Evolutionary conservation across 2,797 vertebrate species (phyloP), one percentile per base, ranked within the genome.

Genomic region (Sebastes wilsoni): DNA sequence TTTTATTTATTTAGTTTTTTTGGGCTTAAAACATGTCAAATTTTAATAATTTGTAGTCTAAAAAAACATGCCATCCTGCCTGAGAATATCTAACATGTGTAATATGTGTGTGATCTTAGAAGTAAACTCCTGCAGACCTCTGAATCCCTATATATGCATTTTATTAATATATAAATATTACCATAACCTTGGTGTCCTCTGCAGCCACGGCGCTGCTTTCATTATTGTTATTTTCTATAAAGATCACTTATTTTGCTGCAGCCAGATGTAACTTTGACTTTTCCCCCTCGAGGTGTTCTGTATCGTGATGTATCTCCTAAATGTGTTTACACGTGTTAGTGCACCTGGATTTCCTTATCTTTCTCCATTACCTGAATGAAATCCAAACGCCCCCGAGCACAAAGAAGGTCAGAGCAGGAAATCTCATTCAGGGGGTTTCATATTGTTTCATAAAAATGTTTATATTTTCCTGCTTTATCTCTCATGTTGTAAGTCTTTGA

Each of bases 341-440:
- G 27, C 25, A 30, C 18, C 36, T 65, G 52, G 68, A 70, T 68
- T 64, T 61, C 46, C 2, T 32, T 20, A 6, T 59, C 28, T 49
- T 46, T 70, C 36, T 25, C 28, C 46, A 13, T 25, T n/a, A 16
- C 23, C 20, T 23, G 34, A 60, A 60, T 74, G 23, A 61, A 83
- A 74, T 60, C 59, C 3, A 61, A 27, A 60, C 1, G 27, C 0
- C 75, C 49, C 20, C 1, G 8, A 76, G 46, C 52, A 0, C 36
- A 32, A 55, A 72, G 27, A 34, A 75, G 49, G 59, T 75, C 79
- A 65, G 32, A 52, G 46, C 25, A 27, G 46, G 27, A 52, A 59
- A 76, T 72, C 62, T 72, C 66, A 38, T 65, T 86, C 64, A 58
- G 60, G 18, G 18, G 30, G 6, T 49, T 75, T 86, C 58, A 74